A percentile compares a stretch with the other conserved stretches of the same genome.
Evolutionary conservation across 92 coral and sea anemone species (phyloP).

Genomic region (Porites evermanni): DNA sequence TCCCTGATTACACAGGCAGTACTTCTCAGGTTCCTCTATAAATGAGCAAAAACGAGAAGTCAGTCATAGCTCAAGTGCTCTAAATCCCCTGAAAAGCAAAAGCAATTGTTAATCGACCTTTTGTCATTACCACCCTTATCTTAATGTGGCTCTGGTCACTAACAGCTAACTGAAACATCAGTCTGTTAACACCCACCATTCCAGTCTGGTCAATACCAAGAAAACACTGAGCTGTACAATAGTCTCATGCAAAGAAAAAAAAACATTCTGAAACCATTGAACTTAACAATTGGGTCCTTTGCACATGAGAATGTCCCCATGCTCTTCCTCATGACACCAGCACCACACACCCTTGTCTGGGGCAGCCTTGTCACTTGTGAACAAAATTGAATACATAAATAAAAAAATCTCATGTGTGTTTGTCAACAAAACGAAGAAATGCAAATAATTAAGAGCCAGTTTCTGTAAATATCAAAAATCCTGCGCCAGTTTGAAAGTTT

Average conservation of each 20-base stretch:
- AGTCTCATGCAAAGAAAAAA: conserved; percentile 36
- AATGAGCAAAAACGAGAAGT: conserved; percentile 29
- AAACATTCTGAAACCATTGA: conserved; percentile 30
- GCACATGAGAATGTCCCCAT: conserved; percentile 30
- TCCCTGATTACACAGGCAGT: conserved; percentile 46
- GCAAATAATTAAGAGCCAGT: too few relatives aligned
- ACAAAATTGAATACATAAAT: conserved; percentile 16
- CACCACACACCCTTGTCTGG: conserved; percentile 32
- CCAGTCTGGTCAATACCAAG: conserved; percentile 58
- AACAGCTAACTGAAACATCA: not conserved
- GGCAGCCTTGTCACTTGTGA: conserved; percentile 7
- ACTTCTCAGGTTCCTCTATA: conserved; percentile 37
- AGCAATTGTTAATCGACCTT: conserved; percentile 9
- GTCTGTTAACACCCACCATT: conserved; percentile 32
- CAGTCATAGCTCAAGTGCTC: conserved; percentile 24
- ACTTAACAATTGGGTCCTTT: conserved; percentile 23
- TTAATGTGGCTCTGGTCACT: conserved; percentile 19
- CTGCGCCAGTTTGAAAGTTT: too few relatives aligned
- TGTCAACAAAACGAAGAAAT: conserved; percentile 7
- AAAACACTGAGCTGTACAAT: conserved; percentile 41
- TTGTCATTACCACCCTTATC: conserved; percentile 15
- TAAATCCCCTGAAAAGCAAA: conserved; percentile 21
- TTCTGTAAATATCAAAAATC: too few relatives aligned
- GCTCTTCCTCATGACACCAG: conserved; percentile 34
- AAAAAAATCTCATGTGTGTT: conserved; percentile 9